A percentile compares a stretch with the other conserved stretches of the same genome.
Evolutionary conservation across 2,888 invertebrate species (phyloP).

Genomic region (Heliothis peltigera): DNA sequence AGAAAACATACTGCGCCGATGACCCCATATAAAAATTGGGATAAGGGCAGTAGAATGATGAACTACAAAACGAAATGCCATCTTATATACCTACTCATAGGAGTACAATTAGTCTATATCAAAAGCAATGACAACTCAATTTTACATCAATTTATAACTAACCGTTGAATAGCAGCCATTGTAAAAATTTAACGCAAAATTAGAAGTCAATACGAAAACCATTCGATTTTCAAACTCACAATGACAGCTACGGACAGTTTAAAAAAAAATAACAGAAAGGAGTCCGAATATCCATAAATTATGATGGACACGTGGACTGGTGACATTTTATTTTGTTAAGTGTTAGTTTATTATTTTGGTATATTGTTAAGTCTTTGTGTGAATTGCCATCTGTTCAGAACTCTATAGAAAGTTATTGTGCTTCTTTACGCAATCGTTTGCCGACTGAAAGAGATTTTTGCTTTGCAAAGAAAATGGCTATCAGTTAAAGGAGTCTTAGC

Average conservation of each 20-base stretch:
- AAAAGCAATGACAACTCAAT: slow-evolving; percentile 22
- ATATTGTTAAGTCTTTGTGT: slow-evolving; percentile 27
- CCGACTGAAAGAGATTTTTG: neutral
- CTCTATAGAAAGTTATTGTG: neutral
- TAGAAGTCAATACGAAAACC: slow-evolving; percentile 49
- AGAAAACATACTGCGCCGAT: too few species aligned
- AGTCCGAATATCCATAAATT: slow-evolving; percentile 1
- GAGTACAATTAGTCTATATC: neutral
- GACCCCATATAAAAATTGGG: too few species aligned
- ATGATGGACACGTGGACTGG: neutral
- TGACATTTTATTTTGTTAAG: neutral
- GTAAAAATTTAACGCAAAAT: slow-evolving; percentile 63
- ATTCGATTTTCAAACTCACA: slow-evolving; percentile 38
- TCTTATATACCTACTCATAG: too few species aligned
- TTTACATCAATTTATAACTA: slow-evolving; percentile 12
- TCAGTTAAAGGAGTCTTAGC: too few species aligned
- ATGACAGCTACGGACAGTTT: slow-evolving; percentile 47
- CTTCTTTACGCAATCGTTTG: slow-evolving; percentile 1
- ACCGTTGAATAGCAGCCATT: slow-evolving; percentile 22
- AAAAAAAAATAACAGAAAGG: neutral
- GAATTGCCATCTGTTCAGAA: slow-evolving; percentile 18
- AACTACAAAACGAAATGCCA: too few species aligned
- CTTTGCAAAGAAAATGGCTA: neutral
- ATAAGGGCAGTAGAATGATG: too few species aligned
- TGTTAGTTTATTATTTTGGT: slow-evolving; percentile 22